Percentiles rank a stretch among this genome's conserved stretches.
phyloP scores from a whole-genome alignment of 2,113 vertebrate species.

The Bubalus kerabau region DNA sequence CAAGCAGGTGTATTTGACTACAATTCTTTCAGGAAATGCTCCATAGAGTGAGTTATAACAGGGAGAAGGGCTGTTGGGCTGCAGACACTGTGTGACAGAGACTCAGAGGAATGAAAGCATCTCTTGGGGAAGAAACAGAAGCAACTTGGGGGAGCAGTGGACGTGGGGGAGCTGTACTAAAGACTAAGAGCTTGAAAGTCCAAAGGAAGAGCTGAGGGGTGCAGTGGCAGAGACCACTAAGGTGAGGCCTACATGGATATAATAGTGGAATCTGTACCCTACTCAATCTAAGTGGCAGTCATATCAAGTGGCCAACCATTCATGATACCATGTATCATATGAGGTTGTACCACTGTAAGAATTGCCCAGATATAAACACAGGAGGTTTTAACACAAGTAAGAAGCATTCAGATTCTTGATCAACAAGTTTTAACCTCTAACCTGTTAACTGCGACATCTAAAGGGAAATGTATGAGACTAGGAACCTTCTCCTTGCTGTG shows the following conservation, averaged over 20 bases:
- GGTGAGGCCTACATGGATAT: neutral
- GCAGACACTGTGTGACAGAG: neutral
- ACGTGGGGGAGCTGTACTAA: rapidly evolving
- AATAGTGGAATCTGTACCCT: neutral
- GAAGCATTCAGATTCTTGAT: neutral
- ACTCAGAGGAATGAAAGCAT: neutral
- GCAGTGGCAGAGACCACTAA: rapidly evolving
- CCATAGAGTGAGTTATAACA: neutral
- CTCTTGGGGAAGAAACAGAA: neutral
- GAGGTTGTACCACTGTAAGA: neutral
- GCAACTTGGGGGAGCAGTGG: neutral
- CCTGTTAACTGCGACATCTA: neutral
- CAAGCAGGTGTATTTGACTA: neutral
- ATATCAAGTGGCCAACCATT: neutral
- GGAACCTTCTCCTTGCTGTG: neutral
- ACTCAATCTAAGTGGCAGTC: neutral
- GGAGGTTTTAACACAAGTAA: neutral
- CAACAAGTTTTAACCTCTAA: neutral
- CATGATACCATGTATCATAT: neutral
- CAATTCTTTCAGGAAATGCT: neutral
- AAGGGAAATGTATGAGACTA: neutral
- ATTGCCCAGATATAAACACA: neutral
- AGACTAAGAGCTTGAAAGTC: neutral
- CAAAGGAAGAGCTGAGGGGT: no score
- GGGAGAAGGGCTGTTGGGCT: neutral